Conservation (phyloP, 2,113 vertebrate species). For the Gadus chalcogrammus region DNA sequence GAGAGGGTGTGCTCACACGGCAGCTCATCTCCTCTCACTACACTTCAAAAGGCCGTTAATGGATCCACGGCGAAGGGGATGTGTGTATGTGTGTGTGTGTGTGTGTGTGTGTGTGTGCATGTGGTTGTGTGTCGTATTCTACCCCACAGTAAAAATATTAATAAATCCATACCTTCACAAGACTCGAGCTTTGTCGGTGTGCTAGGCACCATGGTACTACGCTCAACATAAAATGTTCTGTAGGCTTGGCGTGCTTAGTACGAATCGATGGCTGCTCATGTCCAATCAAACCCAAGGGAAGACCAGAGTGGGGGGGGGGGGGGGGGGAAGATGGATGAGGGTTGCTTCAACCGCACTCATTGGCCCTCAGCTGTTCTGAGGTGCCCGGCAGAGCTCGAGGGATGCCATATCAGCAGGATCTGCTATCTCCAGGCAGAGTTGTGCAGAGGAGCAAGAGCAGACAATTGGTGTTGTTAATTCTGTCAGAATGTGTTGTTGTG, state of each 20-base stretch:
- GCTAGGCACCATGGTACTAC: constrained; percentile 12
- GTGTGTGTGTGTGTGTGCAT: constrained; percentile 10
- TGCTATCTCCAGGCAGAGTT: too few relatives aligned
- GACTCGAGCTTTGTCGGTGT: constrained; percentile 33
- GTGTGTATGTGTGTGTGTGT: constrained; percentile 1
- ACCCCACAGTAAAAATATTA: constrained; percentile 19
- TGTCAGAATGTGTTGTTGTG: constrained; percentile 1
- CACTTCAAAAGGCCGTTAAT: constrained; percentile 36
- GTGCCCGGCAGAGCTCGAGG: too few relatives aligned
- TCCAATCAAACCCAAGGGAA: constrained; percentile 28
- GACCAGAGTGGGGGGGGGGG: neutral
- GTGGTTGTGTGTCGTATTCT: constrained; percentile 36
- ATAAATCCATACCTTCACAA: constrained; percentile 20
- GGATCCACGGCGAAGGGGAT: constrained; percentile 33
- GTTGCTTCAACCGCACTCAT: constrained; percentile 36
- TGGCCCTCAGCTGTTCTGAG: neutral
- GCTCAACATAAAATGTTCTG: constrained; percentile 14
- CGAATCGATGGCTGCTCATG: constrained; percentile 36
- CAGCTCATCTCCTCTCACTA: constrained; percentile 26
- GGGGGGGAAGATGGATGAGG: constrained; percentile 31
- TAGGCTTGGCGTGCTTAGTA: constrained; percentile 12
- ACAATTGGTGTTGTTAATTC: neutral
- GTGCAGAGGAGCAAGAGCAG: too few relatives aligned
- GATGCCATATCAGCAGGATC: too few relatives aligned
- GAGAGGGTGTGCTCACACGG: neutral